These are phyloP conservation scores for Papilio demoleus DNA, from an alignment of 2,888 invertebrate species.

Conservation along the genomic window DNA sequence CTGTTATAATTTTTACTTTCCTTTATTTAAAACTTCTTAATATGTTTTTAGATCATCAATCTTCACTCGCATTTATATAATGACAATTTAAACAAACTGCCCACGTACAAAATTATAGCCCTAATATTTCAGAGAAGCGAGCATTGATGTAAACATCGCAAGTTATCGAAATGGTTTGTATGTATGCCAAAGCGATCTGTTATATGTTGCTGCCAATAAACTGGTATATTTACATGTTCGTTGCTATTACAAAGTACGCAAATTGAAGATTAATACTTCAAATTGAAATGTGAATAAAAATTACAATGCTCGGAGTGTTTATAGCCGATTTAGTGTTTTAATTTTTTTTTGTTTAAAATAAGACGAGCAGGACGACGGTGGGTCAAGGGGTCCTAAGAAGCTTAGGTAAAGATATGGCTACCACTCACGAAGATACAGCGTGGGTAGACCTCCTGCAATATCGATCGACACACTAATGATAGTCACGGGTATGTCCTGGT, in stretches of 20 bases:
- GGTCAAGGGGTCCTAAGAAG: too few species aligned
- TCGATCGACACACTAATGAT: too few species aligned
- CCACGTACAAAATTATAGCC: slow-evolving; percentile 52
- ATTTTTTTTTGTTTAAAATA: background rate
- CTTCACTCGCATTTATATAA: slow-evolving; percentile 4
- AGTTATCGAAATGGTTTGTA: slow-evolving; percentile 39
- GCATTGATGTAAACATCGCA: slow-evolving; percentile 36
- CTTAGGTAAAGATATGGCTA: too few species aligned
- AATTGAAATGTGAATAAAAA: background rate
- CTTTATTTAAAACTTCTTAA: background rate
- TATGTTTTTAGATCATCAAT: slow-evolving; percentile 10
- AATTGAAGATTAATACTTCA: background rate
- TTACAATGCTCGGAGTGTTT: background rate
- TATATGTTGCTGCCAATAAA: slow-evolving; percentile 20
- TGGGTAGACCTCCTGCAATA: too few species aligned
- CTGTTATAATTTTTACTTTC: background rate
- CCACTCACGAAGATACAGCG: too few species aligned
- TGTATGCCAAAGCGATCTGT: slow-evolving; percentile 22
- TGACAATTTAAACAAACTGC: slow-evolving; percentile 47
- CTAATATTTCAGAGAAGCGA: slow-evolving; percentile 59
- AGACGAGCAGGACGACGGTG: too few species aligned
- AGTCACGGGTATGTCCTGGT: too few species aligned
- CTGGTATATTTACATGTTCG: slow-evolving; percentile 44
- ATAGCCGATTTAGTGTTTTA: background rate
- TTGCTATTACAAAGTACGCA: slow-evolving; percentile 61